Percentiles rank a stretch among this genome's conserved stretches.
Conservation (phyloP, 1,140 invertebrate genomes). For the Wasmannia auropunctata region DNA sequence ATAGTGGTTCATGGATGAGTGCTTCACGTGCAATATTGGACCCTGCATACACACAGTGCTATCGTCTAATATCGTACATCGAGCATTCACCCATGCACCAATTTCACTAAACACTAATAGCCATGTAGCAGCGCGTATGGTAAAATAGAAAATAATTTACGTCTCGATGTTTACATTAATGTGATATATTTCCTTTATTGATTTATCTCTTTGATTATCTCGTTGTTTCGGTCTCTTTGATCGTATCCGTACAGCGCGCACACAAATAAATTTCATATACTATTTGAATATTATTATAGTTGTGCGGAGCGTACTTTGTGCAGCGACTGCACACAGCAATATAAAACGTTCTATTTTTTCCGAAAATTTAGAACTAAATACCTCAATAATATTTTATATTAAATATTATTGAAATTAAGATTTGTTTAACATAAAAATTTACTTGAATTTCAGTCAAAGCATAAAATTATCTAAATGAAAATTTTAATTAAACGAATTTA, state of each 20-base stretch:
- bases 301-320: not conserved
- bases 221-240: not conserved
- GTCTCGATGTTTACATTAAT: not conserved
- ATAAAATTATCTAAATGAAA: not conserved
- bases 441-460: not conserved
- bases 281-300: not conserved
- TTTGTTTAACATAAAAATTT: not conserved
- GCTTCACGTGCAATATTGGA: conserved; percentile 55
- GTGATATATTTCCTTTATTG: not conserved
- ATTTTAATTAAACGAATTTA: not conserved
- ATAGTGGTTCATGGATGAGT: conserved; percentile 47
- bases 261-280: not conserved
- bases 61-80: conserved; percentile 40
- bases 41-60: conserved; percentile 3
- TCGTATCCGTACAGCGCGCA: not conserved
- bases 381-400: no score
- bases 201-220: not conserved
- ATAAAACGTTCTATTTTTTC: not conserved
- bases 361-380: not conserved
- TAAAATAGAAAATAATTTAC: conserved; percentile 34
- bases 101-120: conserved; percentile 46
- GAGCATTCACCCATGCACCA: conserved; percentile 37
- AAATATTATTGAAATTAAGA: not conserved
- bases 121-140: not conserved
- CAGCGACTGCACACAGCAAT: not conserved